phyloP scores from a whole-genome alignment of 2,888 invertebrate species.

The Lamproptera curius region DNA sequence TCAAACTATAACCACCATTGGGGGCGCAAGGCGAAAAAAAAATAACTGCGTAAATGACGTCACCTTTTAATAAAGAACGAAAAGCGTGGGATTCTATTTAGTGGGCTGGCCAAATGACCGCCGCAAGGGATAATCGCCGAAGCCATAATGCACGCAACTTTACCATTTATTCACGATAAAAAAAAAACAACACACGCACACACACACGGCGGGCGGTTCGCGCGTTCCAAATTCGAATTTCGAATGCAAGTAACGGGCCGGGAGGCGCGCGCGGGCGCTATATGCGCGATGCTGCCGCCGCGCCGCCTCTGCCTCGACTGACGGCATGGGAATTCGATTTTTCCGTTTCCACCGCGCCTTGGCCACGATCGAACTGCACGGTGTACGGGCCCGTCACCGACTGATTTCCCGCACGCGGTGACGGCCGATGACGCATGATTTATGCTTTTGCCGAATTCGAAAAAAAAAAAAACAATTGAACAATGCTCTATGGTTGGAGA shows the following conservation, averaged over 20 bases:
- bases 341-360: slow-evolving; percentile 78
- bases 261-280: slow-evolving; percentile 63
- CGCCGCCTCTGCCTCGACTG: slow-evolving; percentile 74
- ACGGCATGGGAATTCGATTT: slow-evolving; percentile 77
- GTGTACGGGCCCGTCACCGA: slow-evolving; percentile 57
- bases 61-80: slow-evolving; percentile 67
- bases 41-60: slow-evolving; percentile 66
- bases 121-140: slow-evolving; percentile 49
- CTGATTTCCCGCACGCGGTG: slow-evolving; percentile 64
- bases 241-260: slow-evolving; percentile 27
- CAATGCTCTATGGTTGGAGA: no score
- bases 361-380: slow-evolving; percentile 74
- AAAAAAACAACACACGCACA: slow-evolving; percentile 19
- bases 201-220: slow-evolving; percentile 36
- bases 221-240: slow-evolving; percentile 33
- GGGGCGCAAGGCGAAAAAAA: slow-evolving; percentile 34
- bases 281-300: slow-evolving; percentile 65
- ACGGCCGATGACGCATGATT: slow-evolving; percentile 56
- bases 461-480: no score
- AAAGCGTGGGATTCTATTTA: slow-evolving; percentile 59
- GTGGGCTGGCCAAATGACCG: slow-evolving; percentile 55
- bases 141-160: slow-evolving; percentile 47
- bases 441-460: slow-evolving; percentile 47
- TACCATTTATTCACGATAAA: slow-evolving; percentile 21
- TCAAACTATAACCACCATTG: slow-evolving; percentile 29